Percentiles rank a stretch among this genome's conserved stretches.
Evolutionary conservation across 2,888 invertebrate genomes (phyloP).

Genomic region (Eupsilia transversa): DNA sequence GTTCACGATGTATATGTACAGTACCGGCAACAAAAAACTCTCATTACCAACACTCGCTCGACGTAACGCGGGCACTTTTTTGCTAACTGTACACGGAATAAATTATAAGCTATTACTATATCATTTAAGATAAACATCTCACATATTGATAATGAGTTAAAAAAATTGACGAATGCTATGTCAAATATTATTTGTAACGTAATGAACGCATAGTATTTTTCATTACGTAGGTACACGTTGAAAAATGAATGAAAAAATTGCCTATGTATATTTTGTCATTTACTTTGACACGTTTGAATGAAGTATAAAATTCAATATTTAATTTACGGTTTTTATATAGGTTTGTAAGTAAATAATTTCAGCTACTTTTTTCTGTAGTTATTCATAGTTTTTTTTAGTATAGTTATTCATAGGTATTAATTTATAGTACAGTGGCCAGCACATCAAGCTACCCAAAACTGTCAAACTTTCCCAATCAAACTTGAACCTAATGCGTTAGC

Average conservation of each 20-base stretch:
- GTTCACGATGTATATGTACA: conserved; percentile 68
- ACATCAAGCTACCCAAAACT: too few relatives aligned
- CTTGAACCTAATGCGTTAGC: too few relatives aligned
- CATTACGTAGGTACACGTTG: background rate
- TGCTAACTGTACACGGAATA: conserved; percentile 79
- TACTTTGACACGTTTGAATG: conserved; percentile 7
- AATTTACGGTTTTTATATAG: background rate
- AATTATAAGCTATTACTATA: conserved; percentile 86
- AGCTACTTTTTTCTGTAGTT: too few relatives aligned
- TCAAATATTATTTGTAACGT: conserved; percentile 35
- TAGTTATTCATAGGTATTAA: too few relatives aligned
- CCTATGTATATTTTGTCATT: background rate
- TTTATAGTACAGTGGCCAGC: too few relatives aligned
- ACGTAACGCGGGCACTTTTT: conserved; percentile 74
- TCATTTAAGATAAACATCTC: conserved; percentile 86
- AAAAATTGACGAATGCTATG: conserved; percentile 59
- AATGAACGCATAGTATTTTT: background rate
- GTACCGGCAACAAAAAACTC: conserved; percentile 73
- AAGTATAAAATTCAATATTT: conserved; percentile 3
- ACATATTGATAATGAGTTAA: conserved; percentile 78
- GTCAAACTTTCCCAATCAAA: too few relatives aligned
- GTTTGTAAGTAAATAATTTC: background rate
- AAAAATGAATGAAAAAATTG: conserved; percentile 4
- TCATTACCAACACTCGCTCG: conserved; percentile 69
- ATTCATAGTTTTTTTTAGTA: background rate